Conservation (phyloP, 2,113 vertebrate genomes). For the Equus przewalskii region DNA sequence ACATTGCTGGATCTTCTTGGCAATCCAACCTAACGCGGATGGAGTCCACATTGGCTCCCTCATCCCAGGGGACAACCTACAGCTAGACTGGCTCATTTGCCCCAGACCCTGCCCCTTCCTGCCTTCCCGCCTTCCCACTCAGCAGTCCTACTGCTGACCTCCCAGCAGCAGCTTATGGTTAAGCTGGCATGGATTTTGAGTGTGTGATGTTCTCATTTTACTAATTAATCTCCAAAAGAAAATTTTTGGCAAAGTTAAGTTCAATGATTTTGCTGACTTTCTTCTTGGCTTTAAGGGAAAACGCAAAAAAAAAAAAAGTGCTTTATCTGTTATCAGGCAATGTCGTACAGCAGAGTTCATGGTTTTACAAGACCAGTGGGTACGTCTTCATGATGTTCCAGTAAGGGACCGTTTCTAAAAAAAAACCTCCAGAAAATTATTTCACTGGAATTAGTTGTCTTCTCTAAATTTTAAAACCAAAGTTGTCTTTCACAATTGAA, state of each 20-base stretch:
- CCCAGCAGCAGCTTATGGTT: neutral
- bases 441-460: neutral
- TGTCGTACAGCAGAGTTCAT: neutral
- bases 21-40: accelerated
- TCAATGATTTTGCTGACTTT: neutral
- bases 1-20: neutral
- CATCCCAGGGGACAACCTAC: accelerated
- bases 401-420: neutral
- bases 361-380: neutral
- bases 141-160: neutral
- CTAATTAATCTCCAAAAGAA: neutral
- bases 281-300: neutral
- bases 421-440: neutral
- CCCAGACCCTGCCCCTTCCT: neutral
- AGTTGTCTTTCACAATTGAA: neutral
- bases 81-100: neutral
- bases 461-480: slow-evolving; percentile 47
- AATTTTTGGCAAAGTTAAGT: neutral
- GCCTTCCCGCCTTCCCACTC: too few relatives aligned
- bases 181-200: neutral
- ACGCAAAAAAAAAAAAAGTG: neutral
- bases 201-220: neutral
- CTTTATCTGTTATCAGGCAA: neutral
- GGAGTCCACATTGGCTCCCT: too few relatives aligned
- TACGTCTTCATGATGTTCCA: neutral